Percentiles rank a stretch among this genome's conserved stretches.
Conservation (phyloP, 2,113 vertebrate species). For the Prionailurus viverrinus region DNA sequence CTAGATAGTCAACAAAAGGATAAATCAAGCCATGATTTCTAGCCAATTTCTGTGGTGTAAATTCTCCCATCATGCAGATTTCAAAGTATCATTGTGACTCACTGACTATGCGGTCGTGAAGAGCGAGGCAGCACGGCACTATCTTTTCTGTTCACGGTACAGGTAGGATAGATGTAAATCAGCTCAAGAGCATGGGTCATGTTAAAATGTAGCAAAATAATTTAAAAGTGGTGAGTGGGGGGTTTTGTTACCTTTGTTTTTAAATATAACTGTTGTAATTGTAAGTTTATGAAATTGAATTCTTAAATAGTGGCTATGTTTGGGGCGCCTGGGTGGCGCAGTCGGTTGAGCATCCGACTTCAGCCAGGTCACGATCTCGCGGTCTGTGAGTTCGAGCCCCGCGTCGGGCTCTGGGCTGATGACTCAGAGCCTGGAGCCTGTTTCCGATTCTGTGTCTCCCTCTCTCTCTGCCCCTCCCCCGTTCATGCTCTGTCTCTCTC, state of each 20-base stretch:
- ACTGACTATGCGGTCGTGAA: background rate
- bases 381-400: too few species aligned
- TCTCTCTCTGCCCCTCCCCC: too few species aligned
- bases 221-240: background rate
- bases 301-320: background rate
- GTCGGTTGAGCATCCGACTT: too few species aligned
- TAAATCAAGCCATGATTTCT: background rate
- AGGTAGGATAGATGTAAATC: accelerated
- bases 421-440: too few species aligned
- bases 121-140: accelerated
- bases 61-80: background rate
- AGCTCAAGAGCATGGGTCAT: background rate
- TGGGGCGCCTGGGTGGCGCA: background rate
- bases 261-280: background rate
- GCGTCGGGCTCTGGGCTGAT: too few species aligned
- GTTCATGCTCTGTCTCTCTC: too few species aligned
- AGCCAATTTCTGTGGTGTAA: background rate
- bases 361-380: too few species aligned
- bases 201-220: background rate
- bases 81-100: background rate
- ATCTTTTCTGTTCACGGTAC: accelerated
- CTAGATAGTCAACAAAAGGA: background rate
- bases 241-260: background rate
- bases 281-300: background rate
- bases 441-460: too few species aligned